phyloP scores from a whole-genome alignment of 2,888 invertebrate genomes.

The Lasiommata megera region DNA sequence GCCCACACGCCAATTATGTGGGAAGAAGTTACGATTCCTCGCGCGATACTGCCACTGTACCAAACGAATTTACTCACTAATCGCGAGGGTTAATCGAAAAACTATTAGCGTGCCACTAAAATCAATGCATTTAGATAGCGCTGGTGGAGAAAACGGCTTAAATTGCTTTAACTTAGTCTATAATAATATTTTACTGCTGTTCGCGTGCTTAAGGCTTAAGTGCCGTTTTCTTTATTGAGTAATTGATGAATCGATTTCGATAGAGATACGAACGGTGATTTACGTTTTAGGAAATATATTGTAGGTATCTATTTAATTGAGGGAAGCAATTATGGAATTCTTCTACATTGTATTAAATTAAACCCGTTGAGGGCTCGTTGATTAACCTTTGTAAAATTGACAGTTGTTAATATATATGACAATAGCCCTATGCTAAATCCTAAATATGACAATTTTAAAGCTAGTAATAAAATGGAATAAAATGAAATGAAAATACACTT shows the following conservation, averaged over 20 bases:
- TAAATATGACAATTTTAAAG: too few relatives aligned
- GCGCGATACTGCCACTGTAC: slow-evolving; percentile 65
- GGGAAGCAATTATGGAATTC: background rate
- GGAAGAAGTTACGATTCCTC: slow-evolving; percentile 76
- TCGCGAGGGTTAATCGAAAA: slow-evolving; percentile 61
- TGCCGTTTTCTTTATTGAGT: slow-evolving; percentile 12
- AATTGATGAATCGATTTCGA: slow-evolving; percentile 11
- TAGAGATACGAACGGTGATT: background rate
- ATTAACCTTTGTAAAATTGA: too few relatives aligned
- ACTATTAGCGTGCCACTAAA: slow-evolving; percentile 63
- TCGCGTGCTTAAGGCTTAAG: slow-evolving; percentile 8
- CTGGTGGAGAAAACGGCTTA: slow-evolving; percentile 31
- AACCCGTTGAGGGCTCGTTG: too few relatives aligned
- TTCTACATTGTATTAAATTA: background rate
- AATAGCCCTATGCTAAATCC: too few relatives aligned
- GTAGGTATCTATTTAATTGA: background rate
- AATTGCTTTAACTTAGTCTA: slow-evolving; percentile 37
- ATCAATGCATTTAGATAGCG: slow-evolving; percentile 58
- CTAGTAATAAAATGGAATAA: too few relatives aligned
- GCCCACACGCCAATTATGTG: slow-evolving; percentile 80
- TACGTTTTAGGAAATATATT: background rate
- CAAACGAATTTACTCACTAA: slow-evolving; percentile 46
- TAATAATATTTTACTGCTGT: slow-evolving; percentile 23
- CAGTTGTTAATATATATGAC: too few relatives aligned
- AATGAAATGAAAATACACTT: too few relatives aligned